Evolutionary conservation across 35 echinoderm and acorn worm genomes (phyloP).

Genomic region (Lytechinus pictus): DNA sequence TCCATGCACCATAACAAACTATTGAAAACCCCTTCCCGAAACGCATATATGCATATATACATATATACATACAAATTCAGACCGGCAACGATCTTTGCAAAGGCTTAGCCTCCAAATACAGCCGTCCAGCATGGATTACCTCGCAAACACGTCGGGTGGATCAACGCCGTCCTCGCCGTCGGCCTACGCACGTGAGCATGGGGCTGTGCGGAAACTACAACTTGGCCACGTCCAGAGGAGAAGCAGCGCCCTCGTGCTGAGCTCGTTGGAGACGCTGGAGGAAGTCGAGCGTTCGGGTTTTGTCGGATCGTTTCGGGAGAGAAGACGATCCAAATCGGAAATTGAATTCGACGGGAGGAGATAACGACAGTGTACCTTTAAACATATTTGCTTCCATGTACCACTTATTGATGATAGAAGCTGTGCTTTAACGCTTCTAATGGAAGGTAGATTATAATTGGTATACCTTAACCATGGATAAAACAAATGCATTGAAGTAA

Average conservation of each 20-base stretch:
- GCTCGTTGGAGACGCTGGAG: slow-evolving; percentile 44
- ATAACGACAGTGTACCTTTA: slow-evolving; percentile 27
- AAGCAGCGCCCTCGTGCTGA: slow-evolving; percentile 34
- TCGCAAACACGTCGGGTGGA: slow-evolving; percentile 26
- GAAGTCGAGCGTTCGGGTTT: slow-evolving; percentile 31
- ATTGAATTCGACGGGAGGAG: slow-evolving; percentile 33
- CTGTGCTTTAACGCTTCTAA: not conserved
- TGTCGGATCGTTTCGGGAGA: slow-evolving; percentile 17
- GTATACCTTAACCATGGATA: not conserved
- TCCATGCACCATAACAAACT: slow-evolving; percentile 21
- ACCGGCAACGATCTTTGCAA: slow-evolving; percentile 29
- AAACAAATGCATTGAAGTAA: not conserved
- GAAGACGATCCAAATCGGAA: slow-evolving; percentile 33
- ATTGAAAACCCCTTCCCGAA: not conserved
- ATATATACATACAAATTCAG: not conserved
- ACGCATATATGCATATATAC: slow-evolving; percentile 19
- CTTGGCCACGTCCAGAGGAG: slow-evolving; percentile 1
- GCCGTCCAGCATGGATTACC: slow-evolving; percentile 37
- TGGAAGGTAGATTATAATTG: not conserved
- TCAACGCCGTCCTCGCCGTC: slow-evolving; percentile 39
- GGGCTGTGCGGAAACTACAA: not conserved
- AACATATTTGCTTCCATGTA: not conserved
- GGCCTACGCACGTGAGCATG: slow-evolving; percentile 37
- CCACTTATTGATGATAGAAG: not conserved
- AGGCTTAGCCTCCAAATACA: slow-evolving; percentile 46